Evolutionary conservation across 2,113 vertebrate genomes (phyloP).

Genomic region (Neodon shergylaensis): DNA sequence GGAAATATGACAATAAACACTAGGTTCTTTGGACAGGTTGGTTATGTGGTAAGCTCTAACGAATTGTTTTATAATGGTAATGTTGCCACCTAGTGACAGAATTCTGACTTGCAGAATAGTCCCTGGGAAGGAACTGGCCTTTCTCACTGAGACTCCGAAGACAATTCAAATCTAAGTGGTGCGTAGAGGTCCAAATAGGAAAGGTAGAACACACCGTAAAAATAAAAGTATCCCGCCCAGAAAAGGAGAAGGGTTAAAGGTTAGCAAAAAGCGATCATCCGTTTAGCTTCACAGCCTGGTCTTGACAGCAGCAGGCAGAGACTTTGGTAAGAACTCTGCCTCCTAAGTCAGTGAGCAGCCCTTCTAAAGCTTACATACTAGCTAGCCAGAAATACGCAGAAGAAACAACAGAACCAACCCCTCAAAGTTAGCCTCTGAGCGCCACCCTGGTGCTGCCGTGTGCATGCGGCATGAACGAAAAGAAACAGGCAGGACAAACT

Average conservation of each 20-base stretch:
- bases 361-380: background rate
- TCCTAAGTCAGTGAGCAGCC: background rate
- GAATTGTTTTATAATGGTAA: background rate
- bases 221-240: background rate
- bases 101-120: background rate
- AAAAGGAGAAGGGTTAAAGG: background rate
- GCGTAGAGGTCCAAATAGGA: background rate
- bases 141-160: background rate
- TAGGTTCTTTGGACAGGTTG: background rate
- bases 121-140: background rate
- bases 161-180: background rate
- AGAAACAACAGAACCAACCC: background rate
- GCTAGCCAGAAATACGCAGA: background rate
- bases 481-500: background rate
- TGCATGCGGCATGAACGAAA: rapidly evolving
- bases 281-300: background rate
- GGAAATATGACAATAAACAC: background rate
- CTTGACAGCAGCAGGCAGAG: background rate
- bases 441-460: too few species aligned
- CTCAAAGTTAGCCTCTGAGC: too few species aligned
- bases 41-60: background rate
- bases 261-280: background rate
- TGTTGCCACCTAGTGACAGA: background rate
- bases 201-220: conserved; percentile 1
- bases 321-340: background rate